Evolutionary conservation across 2,797 vertebrate species (phyloP), one percentile per base, ranked within the genome.

Genomic region (Tapirus indicus): DNA sequence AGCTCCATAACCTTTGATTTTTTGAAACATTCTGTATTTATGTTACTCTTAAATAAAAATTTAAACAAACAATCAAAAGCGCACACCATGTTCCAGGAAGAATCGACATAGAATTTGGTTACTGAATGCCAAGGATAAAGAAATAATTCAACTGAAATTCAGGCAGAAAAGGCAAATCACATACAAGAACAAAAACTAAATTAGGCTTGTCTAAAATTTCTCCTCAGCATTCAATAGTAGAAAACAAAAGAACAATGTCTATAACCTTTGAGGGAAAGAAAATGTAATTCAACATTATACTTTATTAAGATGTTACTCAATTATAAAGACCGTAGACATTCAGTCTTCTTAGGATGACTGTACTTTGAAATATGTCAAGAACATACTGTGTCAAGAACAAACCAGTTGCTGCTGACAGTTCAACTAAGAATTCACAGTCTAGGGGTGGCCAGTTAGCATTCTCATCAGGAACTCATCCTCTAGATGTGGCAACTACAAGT

Each of bases 1-100:
- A 71, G 38, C 6, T 58, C 54, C 32, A 29, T 14, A 71, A 54
- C 17, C 32, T 88, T 88, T 56, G 77, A 69, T 82, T 71, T 93
- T 93, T 93, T 85, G 20, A 89, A 90, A 72, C 7, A 8, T 56
- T 89, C 44, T 89, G 18, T 35, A 69, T 89, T 83, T 60, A 60
- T 64, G 44, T 54, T 89, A 54, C 62, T 75, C 23, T 84, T 69
- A 77, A 74, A 64, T 62, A 91, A 68, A 69, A 88, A 44, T n/a
- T 75, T 77, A 69, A 86, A 87, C 56, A 52, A 78, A 79, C 7
- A 60, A 62, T n/a, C 20, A 52, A 62, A 92, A 88, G 21, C 6
- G 20, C 27, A 64, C n/a, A 72, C 29, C 52, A 35, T 35, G 29
- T 80, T 68, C 92, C 49, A 87, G 60, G 74, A 91, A 86, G 91